Base-by-base conservation (phyloP, 2,797 vertebrate species). In the Halcyon chelicuti region DNA sequence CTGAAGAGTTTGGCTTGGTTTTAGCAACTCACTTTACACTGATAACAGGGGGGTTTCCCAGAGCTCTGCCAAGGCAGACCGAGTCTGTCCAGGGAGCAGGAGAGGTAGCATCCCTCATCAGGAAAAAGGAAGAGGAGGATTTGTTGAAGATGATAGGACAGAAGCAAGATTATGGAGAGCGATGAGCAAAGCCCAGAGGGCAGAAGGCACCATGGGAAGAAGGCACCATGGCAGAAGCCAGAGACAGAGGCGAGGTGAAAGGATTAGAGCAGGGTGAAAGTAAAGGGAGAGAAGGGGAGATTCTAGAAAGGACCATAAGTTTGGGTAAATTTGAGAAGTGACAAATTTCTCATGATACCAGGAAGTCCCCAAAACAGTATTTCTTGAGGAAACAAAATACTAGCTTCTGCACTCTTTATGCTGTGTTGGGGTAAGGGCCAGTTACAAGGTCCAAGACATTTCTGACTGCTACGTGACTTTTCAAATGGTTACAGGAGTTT, bases 1-100 rank as follows among this genome's bases (percentile, higher is more conserved):
- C 90, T 57, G 57, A n/a, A 58, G 65, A 70, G 66, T 80, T 94
- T 94, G 95, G 89, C 76, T 94, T 49, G 60, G 68, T 54, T 86
- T 96, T 91, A 93, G 67, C 60, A 62, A 57, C 51, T 82, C 57
- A 33, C 28, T 57, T 94, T 89, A 35, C 78, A 60, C 19, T 4
- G 28, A 37, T 74, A 91, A 93, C 10, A 62, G 51, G 44, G 40
- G 26, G 2, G 15, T 62, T 86, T 51, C 65, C 72, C 88, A 66
- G 80, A 77, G 78, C 75, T 82, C 73, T 86, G 44, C 54, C 72
- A 94, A 86, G 85, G 58, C 78, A 88, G 75, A 33, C 46, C 44
- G 37, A 65, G 57, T 40, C 74, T 85, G 37, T 60, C 67, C 4
- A 5, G 60, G 60, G 47, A 89, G 22, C 39, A 76, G 60, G 29